These are phyloP conservation scores for Pleuronectes platessa DNA, from an alignment of 2,113 vertebrate genomes.

Conservation along the genomic window DNA sequence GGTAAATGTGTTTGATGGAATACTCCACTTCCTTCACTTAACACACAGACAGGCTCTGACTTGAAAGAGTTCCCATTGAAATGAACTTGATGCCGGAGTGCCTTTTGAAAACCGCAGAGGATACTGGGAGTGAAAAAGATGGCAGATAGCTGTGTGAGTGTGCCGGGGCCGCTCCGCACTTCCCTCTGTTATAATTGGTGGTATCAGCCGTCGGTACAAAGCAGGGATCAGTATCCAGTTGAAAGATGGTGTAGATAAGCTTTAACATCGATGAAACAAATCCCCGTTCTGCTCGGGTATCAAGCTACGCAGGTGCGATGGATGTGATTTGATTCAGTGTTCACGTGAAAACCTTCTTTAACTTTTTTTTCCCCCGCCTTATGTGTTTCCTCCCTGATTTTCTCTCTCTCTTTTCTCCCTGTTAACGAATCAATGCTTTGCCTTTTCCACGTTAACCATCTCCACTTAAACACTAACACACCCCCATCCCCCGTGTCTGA, in stretches of 20 bases:
- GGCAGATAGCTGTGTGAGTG: background rate
- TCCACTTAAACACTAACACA: background rate
- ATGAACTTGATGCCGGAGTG: conserved; percentile 39
- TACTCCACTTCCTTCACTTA: conserved; percentile 56
- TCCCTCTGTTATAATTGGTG: background rate
- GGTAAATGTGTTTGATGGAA: conserved; percentile 60
- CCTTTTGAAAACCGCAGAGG: conserved; percentile 16
- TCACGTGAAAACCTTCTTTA: background rate
- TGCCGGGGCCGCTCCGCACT: background rate
- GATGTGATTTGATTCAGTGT: background rate
- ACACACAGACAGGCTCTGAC: conserved; percentile 38
- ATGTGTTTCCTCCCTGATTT: background rate
- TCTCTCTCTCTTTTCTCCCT: background rate
- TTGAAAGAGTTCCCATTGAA: conserved; percentile 57
- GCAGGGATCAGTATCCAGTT: background rate
- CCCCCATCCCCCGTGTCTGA: background rate
- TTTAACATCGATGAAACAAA: background rate
- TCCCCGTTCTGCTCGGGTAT: background rate
- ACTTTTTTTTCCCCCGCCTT: no score
- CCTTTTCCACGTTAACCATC: background rate
- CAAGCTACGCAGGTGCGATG: background rate
- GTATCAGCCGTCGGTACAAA: conserved; percentile 5
- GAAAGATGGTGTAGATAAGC: conserved; percentile 24
- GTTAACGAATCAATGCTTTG: background rate
- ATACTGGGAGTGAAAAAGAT: background rate